phyloP scores from a whole-genome alignment of 2,113 vertebrate genomes.

The Leptodactylus fuscus region DNA sequence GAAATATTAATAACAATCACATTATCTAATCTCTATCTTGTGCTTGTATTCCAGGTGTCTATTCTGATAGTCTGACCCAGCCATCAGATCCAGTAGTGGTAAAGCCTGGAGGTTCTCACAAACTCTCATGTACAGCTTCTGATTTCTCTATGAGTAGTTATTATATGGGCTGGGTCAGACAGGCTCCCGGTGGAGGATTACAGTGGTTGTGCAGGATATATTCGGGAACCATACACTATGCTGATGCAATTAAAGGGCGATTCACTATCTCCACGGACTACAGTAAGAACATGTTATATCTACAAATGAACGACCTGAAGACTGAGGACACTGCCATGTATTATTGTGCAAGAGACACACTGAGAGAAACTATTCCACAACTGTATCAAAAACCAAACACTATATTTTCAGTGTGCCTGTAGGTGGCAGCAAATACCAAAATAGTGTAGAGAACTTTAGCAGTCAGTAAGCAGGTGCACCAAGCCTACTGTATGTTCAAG shows the following conservation, averaged over 20 bases:
- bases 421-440: not conserved
- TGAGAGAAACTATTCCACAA: not conserved
- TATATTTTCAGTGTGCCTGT: not conserved
- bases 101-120: not conserved
- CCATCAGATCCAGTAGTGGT: not conserved
- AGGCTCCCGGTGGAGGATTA: not conserved
- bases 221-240: not conserved
- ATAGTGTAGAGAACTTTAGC: too few species aligned
- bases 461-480: too few species aligned
- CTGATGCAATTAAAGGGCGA: not conserved
- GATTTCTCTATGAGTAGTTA: not conserved
- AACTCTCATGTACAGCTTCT: not conserved
- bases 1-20: not conserved
- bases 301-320: not conserved
- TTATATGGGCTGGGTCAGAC: not conserved
- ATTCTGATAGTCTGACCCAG: not conserved
- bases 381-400: not conserved
- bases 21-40: not conserved
- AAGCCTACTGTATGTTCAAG: too few species aligned
- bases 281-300: not conserved
- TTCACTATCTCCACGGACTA: slow-evolving; percentile 1
- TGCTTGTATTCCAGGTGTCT: not conserved
- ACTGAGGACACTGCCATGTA: not conserved
- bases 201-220: not conserved
- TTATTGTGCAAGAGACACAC: not conserved